Conservation (phyloP, 2,113 vertebrate genomes). For the Rana temporaria region DNA sequence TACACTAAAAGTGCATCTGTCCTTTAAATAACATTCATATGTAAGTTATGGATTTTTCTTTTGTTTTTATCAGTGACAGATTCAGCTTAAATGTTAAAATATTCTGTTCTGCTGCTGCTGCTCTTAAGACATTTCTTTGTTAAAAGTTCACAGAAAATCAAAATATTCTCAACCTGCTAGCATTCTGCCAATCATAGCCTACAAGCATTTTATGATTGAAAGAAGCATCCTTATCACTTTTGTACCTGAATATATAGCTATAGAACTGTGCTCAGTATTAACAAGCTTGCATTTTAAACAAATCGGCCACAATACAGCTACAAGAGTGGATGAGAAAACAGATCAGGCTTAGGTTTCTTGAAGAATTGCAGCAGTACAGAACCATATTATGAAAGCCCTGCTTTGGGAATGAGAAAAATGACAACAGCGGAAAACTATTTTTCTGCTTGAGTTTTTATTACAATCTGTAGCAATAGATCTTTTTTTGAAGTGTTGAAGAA, state of each 20-base stretch:
- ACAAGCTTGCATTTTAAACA: constrained; percentile 41
- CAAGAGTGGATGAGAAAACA: constrained; percentile 31
- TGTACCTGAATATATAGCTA: neutral
- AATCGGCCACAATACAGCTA: constrained; percentile 20
- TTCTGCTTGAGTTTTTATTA: constrained; percentile 51
- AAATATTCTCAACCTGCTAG: constrained; percentile 21
- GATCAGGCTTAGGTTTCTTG: constrained; percentile 22
- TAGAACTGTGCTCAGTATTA: constrained; percentile 23
- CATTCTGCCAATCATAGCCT: constrained; percentile 1
- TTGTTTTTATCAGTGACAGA: neutral
- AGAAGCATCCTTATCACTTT: constrained; percentile 31
- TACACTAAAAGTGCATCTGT: no score
- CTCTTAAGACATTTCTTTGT: constrained; percentile 26
- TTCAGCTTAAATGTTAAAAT: constrained; percentile 41
- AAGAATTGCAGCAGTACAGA: constrained; percentile 23
- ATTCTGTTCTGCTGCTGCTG: constrained; percentile 14
- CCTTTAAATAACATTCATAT: no score
- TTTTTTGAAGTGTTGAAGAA: constrained; percentile 53
- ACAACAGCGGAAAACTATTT: constrained; percentile 42
- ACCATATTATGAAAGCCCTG: constrained; percentile 44
- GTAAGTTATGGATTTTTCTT: no score
- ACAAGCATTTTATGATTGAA: neutral
- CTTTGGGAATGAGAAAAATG: constrained; percentile 47
- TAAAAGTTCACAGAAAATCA: constrained; percentile 33
- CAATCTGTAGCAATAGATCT: constrained; percentile 54